These are phyloP conservation scores for Scleropages formosus DNA, from an alignment of 2,797 vertebrate genomes.

Conservation along the genomic window DNA sequence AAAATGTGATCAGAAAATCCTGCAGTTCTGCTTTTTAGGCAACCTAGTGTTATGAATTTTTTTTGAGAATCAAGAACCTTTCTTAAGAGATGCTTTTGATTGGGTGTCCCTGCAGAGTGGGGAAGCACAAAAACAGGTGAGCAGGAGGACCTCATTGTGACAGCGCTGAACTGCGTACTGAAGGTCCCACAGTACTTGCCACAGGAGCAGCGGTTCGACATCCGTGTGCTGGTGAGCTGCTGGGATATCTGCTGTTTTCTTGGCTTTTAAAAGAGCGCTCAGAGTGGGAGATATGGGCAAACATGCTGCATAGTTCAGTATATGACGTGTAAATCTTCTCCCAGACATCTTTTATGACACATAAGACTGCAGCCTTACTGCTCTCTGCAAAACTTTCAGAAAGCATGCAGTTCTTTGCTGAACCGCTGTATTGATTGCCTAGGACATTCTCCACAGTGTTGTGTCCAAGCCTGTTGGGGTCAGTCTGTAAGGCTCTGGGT, in stretches of 20 bases:
- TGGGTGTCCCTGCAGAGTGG: slow-evolving; percentile 78
- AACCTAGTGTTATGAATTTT: not conserved
- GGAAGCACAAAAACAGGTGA: slow-evolving; percentile 97
- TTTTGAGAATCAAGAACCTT: not conserved
- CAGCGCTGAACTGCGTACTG: slow-evolving; percentile 92
- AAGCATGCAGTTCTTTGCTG: too few species aligned
- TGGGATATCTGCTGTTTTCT: not conserved
- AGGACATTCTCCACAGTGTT: too few species aligned
- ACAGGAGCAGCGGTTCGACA: slow-evolving; percentile 95
- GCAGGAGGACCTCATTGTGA: slow-evolving; percentile 85
- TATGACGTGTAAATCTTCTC: not conserved
- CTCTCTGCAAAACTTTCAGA: too few species aligned
- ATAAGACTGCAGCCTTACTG: not conserved
- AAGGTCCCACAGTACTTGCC: slow-evolving; percentile 92
- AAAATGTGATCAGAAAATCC: too few species aligned
- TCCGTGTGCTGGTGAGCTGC: slow-evolving; percentile 88
- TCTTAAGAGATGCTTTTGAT: not conserved
- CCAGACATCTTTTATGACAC: too few species aligned
- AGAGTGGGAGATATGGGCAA: too few species aligned
- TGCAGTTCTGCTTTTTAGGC: not conserved
- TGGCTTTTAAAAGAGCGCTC: not conserved
- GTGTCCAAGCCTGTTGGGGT: too few species aligned
- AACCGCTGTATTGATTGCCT: too few species aligned
- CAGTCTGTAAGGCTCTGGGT: too few species aligned
- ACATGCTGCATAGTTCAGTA: not conserved